These are phyloP conservation scores for Scaptomyza polygonia DNA, from an alignment of 2,888 invertebrate genomes.

Conservation along the genomic window DNA sequence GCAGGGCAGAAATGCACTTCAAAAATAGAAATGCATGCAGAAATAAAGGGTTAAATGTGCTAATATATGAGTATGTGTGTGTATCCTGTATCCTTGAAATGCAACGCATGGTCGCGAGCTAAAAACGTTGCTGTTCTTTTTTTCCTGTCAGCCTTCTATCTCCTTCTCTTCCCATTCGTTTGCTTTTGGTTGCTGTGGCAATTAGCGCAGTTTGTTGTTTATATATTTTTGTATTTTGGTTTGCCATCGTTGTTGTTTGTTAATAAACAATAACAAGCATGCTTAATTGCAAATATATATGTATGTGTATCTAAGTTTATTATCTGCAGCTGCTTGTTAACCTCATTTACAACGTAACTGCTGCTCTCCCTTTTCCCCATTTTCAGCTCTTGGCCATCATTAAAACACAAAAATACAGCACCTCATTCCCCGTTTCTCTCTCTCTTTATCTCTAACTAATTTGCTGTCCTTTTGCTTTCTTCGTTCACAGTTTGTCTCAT, in stretches of 20 bases:
- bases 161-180: background rate
- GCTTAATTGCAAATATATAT: conserved; percentile 63
- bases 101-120: conserved; percentile 49
- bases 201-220: conserved; percentile 46
- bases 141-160: conserved; percentile 5
- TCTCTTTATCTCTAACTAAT: conserved; percentile 10
- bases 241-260: conserved; percentile 72
- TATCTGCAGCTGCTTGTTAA: conserved; percentile 51
- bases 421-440: background rate
- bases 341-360: conserved; percentile 34
- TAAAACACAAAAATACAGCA: background rate
- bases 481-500: conserved; percentile 59
- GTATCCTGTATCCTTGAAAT: conserved; percentile 66
- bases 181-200: conserved; percentile 62
- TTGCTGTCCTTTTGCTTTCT: conserved; percentile 28
- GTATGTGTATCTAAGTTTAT: conserved; percentile 29
- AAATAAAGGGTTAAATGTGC: conserved; percentile 61
- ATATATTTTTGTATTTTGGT: conserved; percentile 19
- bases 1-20: conserved; percentile 71
- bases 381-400: background rate
- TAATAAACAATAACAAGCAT: conserved; percentile 75
- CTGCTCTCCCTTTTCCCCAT: background rate
- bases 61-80: conserved; percentile 14
- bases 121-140: conserved; percentile 19
- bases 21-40: conserved; percentile 67